Evolutionary conservation across 2,797 vertebrate genomes (phyloP).

Genomic region (Mastacembelus armatus): DNA sequence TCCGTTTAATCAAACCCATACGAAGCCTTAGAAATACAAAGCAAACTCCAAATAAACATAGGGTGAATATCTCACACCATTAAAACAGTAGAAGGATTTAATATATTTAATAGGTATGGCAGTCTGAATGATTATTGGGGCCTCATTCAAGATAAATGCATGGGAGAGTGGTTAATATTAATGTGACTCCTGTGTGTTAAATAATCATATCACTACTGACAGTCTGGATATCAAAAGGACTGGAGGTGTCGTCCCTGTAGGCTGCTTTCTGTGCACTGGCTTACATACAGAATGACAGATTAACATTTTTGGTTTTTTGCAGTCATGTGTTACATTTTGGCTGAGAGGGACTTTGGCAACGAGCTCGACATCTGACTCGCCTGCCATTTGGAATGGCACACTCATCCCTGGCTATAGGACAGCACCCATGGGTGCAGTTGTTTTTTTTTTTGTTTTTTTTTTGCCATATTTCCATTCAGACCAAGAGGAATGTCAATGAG

Average conservation of each 20-base stretch:
- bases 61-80: slow-evolving; percentile 3
- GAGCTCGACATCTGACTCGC: slow-evolving; percentile 67
- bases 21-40: not conserved
- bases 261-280: slow-evolving; percentile 62
- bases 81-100: not conserved
- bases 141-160: not conserved
- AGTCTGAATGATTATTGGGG: not conserved
- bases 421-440: slow-evolving; percentile 80
- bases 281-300: slow-evolving; percentile 61
- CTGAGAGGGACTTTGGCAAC: slow-evolving; percentile 63
- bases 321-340: slow-evolving; percentile 70
- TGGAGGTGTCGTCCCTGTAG: slow-evolving; percentile 33
- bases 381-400: slow-evolving; percentile 74
- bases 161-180: not conserved
- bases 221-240: slow-evolving; percentile 42
- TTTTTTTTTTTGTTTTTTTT: slow-evolving; percentile 38
- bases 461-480: slow-evolving; percentile 72
- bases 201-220: slow-evolving; percentile 49
- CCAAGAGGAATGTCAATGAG: slow-evolving; percentile 81
- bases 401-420: slow-evolving; percentile 77
- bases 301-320: slow-evolving; percentile 53
- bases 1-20: not conserved
- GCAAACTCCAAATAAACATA: not conserved
- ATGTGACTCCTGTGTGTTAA: slow-evolving; percentile 24
- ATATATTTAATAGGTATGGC: not conserved